A percentile compares a stretch with the other conserved stretches of the same genome.
Conservation (phyloP, 2,113 vertebrate genomes). For the Apteryx mantelli region DNA sequence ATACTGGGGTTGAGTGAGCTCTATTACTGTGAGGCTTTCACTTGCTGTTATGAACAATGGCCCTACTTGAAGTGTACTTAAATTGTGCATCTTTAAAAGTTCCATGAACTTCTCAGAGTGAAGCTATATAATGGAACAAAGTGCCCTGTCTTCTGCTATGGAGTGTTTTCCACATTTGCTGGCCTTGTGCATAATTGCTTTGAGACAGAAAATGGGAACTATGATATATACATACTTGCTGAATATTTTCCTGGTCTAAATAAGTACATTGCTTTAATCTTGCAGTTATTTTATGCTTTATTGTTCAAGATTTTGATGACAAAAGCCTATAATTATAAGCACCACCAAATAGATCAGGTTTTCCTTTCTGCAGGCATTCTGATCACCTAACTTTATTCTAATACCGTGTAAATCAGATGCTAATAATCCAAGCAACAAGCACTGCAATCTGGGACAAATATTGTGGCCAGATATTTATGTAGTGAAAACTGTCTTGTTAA, state of each 20-base stretch:
- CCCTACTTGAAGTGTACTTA: neutral
- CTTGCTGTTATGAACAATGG: neutral
- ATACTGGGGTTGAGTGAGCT: neutral
- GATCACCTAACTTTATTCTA: neutral
- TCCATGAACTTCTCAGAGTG: neutral
- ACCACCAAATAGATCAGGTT: neutral
- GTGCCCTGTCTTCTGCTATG: fast-evolving
- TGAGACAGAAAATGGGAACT: neutral
- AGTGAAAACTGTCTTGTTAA: neutral
- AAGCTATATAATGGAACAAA: neutral
- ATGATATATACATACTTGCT: neutral
- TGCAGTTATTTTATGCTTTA: neutral
- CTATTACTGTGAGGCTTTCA: neutral
- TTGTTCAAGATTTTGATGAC: neutral
- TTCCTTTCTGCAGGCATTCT: neutral
- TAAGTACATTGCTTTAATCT: neutral
- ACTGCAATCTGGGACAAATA: neutral
- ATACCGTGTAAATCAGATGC: neutral
- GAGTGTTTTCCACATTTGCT: neutral
- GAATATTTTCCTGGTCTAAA: neutral
- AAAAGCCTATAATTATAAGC: neutral
- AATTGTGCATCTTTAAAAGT: neutral
- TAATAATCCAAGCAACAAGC: neutral
- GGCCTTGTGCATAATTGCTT: neutral
- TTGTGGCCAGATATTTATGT: neutral